Evolutionary conservation across 1,140 invertebrate species (phyloP), one percentile per base, ranked within the genome.

Genomic region (Drosophila kepulauana): DNA sequence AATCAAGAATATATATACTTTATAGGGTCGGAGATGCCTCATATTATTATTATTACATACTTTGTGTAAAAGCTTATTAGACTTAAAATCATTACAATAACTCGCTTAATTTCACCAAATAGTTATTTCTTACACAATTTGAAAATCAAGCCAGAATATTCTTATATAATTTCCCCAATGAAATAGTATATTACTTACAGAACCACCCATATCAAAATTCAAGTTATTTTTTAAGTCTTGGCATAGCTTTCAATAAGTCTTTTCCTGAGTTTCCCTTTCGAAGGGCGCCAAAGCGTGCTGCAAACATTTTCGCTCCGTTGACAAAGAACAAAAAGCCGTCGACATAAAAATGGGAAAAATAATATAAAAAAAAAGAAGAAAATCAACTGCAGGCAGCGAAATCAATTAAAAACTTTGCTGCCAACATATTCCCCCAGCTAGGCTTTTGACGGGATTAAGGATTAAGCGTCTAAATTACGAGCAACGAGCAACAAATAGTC

Each of bases 381-480:
- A 63, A 52, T 15, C 57, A 78, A 71, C 20, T 73, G 64, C 68
- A 66, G 49, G 59, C 57, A 73, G 66, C 70, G 49, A 79, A 87
- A 88, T 88, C 82, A 87, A 87, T 88, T 87, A 88, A 88, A 87
- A 88, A 75, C 63, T 82, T 87, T 78, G 20, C 52, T 49, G 16
- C 76, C 54, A 75, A 66, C 62, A 73, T 76, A 66, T 73, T 78
- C 49, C n/a, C 10, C 25, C 10, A 59, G 48, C 35, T 38, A 4
- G 46, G 56, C 49, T 61, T 30, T 5, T 8, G 56, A 1, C 13
- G 41, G 66, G 68, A 82, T 87, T 88, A 74, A 58, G 79, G 65
- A 82, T 77, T 87, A 88, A 82, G 77, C 73, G 54, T 54, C 66
- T 71, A 75, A 71, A 88, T 82, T 82, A 80, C 70, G 84, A 78